Base-by-base conservation (phyloP, 2,888 invertebrate genomes). In the Lamproptera curius region DNA sequence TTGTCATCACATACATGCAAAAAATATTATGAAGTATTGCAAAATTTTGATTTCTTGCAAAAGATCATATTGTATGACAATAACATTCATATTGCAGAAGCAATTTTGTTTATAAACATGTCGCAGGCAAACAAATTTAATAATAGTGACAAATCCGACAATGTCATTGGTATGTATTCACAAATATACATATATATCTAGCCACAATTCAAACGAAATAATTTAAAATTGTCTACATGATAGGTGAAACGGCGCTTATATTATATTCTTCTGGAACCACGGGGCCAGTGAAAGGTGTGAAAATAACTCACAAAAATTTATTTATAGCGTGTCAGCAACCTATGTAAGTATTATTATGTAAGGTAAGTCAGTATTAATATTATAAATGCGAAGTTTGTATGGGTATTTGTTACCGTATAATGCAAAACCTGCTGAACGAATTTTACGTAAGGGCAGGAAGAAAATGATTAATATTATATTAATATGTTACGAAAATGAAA, bases 181-280 rank as follows among this genome's bases (percentile, higher is more conserved):
- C n/a, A n/a, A n/a, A n/a, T n/a, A n/a, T n/a, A n/a, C n/a, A 23
- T 8, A 23, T 23, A 6, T 23, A 23, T 23, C 23, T 23, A 6
- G 8, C 8, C 4, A 23, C 5, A 23, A 6, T 23, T 23, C 8
- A 23, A 23, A 23, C 8, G 23, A 4, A 6, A 6, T 26, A 8
- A 13, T 14, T 16, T 9, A 28, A 2, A 1, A 39, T 20, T 11
- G 6, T 20, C 14, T 20, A 13, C 14, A n/a, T 33, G n/a, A 38
- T 39, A 49, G 48, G 43, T 11, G 48, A 34, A 13, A 43, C 43
- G 6, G 48, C 48, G 2, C 15, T 77, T 49, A 76, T 81, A 59
- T 62, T 80, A 31, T 81, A 82, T 58, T 80, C 78, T 23, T 82
- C 79, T 16, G 83, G 80, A 43, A 83, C 82, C 35, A 80, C 79